These are phyloP conservation scores for Botia kubotai DNA, from an alignment of 2,797 vertebrate species.

Conservation along the genomic window DNA sequence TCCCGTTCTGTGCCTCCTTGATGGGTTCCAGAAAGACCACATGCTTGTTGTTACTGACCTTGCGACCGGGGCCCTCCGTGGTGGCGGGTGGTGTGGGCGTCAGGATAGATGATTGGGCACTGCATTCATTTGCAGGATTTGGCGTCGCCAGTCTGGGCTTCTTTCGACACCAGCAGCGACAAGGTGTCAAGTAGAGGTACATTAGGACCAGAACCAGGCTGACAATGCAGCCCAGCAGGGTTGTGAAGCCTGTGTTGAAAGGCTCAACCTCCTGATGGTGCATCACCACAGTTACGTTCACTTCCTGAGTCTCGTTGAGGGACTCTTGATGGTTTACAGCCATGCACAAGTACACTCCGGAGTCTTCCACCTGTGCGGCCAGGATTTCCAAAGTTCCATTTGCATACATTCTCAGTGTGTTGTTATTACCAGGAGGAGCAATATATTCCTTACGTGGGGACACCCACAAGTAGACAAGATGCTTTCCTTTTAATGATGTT, in stretches of 20 bases:
- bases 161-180: constrained; percentile 77
- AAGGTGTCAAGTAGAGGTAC: constrained; percentile 91
- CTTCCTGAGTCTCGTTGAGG: constrained; percentile 83
- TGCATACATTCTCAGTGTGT: constrained; percentile 77
- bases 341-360: constrained; percentile 88
- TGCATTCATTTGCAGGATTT: constrained; percentile 82
- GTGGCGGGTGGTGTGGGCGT: constrained; percentile 83
- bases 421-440: constrained; percentile 81
- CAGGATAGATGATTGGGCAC: constrained; percentile 89
- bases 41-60: constrained; percentile 89
- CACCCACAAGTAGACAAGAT: constrained; percentile 84
- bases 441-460: constrained; percentile 84
- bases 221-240: constrained; percentile 89
- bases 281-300: constrained; percentile 84
- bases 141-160: constrained; percentile 49
- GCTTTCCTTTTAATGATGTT: constrained; percentile 62
- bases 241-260: constrained; percentile 93
- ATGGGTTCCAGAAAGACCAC: constrained; percentile 95
- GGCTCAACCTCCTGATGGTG: constrained; percentile 66
- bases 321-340: constrained; percentile 73
- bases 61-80: constrained; percentile 84
- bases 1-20: constrained; percentile 85
- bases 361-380: constrained; percentile 71
- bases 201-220: constrained; percentile 90
- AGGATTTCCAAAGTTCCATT: constrained; percentile 88